Conservation (phyloP, 2,113 vertebrate species). For the Danionella cerebrum region DNA sequence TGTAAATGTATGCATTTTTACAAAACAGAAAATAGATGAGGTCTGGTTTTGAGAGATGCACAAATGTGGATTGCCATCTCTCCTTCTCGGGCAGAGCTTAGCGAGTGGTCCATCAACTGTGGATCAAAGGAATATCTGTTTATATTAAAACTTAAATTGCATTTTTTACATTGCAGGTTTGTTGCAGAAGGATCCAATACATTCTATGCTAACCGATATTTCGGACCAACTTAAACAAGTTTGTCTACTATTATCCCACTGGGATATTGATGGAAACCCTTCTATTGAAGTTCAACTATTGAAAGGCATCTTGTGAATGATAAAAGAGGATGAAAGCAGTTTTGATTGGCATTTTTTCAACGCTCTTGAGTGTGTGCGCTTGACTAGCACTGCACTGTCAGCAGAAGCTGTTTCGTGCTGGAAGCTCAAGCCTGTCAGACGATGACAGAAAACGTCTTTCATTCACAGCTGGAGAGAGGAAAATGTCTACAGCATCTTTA, state of each 20-base stretch:
- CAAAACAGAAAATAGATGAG: too few species aligned
- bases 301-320: slow-evolving; percentile 9
- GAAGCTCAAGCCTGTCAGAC: slow-evolving; percentile 23
- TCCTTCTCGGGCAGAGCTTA: too few species aligned
- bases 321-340: slow-evolving; percentile 17
- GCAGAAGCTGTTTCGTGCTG: slow-evolving; percentile 5
- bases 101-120: too few species aligned
- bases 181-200: too few species aligned
- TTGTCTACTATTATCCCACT: background rate
- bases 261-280: background rate
- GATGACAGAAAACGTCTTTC: slow-evolving; percentile 20
- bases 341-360: slow-evolving; percentile 36
- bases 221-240: background rate
- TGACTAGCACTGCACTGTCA: slow-evolving; percentile 27
- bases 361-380: background rate
- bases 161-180: too few species aligned
- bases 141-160: too few species aligned
- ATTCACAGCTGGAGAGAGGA: background rate
- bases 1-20: too few species aligned
- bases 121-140: too few species aligned
- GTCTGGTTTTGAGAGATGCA: too few species aligned
- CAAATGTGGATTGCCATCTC: too few species aligned
- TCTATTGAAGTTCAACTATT: background rate
- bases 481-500: background rate
- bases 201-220: background rate